Evolutionary conservation across 1,140 invertebrate genomes (phyloP), one percentile per base, ranked within the genome.

Genomic region (Globodera ellingtonae): DNA sequence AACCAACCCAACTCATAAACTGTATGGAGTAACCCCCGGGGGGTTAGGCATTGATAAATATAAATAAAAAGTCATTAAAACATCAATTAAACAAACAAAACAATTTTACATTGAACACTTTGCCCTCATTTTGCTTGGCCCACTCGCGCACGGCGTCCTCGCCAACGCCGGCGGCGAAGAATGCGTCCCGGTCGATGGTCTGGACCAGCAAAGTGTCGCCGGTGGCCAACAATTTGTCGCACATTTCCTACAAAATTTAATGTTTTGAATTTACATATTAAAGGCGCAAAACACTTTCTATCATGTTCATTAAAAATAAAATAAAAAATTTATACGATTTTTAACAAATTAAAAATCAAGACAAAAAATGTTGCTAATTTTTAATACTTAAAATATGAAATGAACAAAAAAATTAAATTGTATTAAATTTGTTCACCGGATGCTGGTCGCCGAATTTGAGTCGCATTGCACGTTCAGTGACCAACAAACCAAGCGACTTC

Each of bases 131-230:
- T 56, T 87, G 81, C 35, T 44, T 70, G 6, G 81, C 79, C 84
- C 84, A 86, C 50, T 80, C 47, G 52, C 66, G 47, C 6, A 86
- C 71, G 6, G 66, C 65, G 24, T 86, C 77, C 21, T 75, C 56
- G 56, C 48, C 76, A 56, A 79, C 50, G 0, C 84, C 84, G 46
- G 44, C 44, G 6, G 84, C 84, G 35, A 72, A 86, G 35, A 85
- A 81, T 35, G 82, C 69, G 59, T 86, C 84, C 3, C 78, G 46
- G 13, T 79, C 75, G 62, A 87, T 82, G 8, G 81, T 46, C 44
- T 86, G 84, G 18, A 79, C 84, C 18, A 86, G 62, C 62, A 86
- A 7, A 21, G 81, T 50, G 50, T 86, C 85, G 0, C 69, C 79
- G 46, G 84, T 86, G 5, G 59, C 79, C 15, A 85, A 18, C 15